Percentiles rank a stretch among this genome's conserved stretches.
Evolutionary conservation across 2,888 invertebrate species (phyloP).

Genomic region (Baccha elongata): DNA sequence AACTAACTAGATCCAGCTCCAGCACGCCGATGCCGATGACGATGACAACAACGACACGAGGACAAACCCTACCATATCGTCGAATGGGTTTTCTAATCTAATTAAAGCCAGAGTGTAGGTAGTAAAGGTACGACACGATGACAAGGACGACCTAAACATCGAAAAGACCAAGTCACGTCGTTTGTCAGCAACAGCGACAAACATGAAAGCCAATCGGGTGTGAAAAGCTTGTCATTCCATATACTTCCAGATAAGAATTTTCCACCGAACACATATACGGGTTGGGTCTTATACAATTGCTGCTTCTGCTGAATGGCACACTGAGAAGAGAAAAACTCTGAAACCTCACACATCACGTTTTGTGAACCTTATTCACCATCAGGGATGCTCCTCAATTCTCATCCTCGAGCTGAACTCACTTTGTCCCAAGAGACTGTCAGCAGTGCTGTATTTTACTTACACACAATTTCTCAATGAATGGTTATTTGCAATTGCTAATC

Average conservation of each 20-base stretch:
- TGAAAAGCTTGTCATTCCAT: conserved; percentile 69
- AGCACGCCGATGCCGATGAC: not conserved
- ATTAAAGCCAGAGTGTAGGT: conserved; percentile 60
- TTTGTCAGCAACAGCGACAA: conserved; percentile 65
- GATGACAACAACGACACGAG: conserved; percentile 3
- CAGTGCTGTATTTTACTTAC: conserved; percentile 32
- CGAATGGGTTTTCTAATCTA: conserved; percentile 58
- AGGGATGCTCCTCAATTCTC: conserved; percentile 19
- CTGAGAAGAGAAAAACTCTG: not conserved
- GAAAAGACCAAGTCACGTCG: conserved; percentile 69
- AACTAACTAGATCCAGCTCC: conserved; percentile 66
- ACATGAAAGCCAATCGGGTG: conserved; percentile 73
- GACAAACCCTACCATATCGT: conserved; percentile 19
- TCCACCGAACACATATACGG: conserved; percentile 9
- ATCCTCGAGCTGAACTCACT: not conserved
- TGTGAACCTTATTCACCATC: conserved; percentile 21
- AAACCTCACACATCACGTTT: conserved; percentile 51
- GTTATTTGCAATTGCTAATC: conserved; percentile 25
- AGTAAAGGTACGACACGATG: not conserved
- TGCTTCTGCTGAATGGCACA: not conserved
- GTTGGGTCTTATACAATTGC: not conserved
- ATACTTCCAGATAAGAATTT: conserved; percentile 65
- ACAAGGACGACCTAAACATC: conserved; percentile 10
- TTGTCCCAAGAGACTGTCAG: conserved; percentile 7
- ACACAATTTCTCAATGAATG: conserved; percentile 29